A percentile compares a stretch with the other conserved stretches of the same genome.
phyloP scores from a whole-genome alignment of 2,888 invertebrate species.

The Drosophila conformis region DNA sequence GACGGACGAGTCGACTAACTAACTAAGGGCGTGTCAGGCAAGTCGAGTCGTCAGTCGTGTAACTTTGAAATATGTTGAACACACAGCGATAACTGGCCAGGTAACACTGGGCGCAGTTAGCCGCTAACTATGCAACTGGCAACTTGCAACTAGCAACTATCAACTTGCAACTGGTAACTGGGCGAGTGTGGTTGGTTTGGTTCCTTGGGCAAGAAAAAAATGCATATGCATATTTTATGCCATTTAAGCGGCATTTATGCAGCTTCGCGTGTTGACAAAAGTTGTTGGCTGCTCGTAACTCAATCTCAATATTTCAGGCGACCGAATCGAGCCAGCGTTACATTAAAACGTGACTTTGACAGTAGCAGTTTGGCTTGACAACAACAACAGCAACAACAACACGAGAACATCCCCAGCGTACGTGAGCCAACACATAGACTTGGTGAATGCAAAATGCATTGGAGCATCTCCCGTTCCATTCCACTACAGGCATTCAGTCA shows the following conservation, averaged over 20 bases:
- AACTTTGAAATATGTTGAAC: constrained; percentile 79
- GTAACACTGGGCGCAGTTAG: constrained; percentile 53
- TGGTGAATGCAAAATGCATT: constrained; percentile 58
- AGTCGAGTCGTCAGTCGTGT: constrained; percentile 76
- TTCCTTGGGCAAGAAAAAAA: constrained; percentile 45
- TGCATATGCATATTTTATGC: constrained; percentile 79
- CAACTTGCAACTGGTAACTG: constrained; percentile 42
- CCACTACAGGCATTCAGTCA: constrained; percentile 44
- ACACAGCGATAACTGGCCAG: constrained; percentile 77
- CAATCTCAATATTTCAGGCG: constrained; percentile 78
- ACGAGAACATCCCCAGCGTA: constrained; percentile 46
- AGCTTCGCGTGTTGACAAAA: constrained; percentile 79
- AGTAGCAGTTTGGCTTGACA: constrained; percentile 74
- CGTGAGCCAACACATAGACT: constrained; percentile 69
- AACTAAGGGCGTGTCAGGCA: constrained; percentile 77
- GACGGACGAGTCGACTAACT: constrained; percentile 60
- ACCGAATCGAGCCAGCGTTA: constrained; percentile 63
- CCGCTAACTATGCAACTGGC: constrained; percentile 36
- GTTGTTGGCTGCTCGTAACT: constrained; percentile 79
- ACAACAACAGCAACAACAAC: constrained; percentile 46
- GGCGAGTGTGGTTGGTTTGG: constrained; percentile 23
- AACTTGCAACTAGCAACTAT: constrained; percentile 40
- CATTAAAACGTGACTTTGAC: constrained; percentile 81
- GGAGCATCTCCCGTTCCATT: constrained; percentile 49
- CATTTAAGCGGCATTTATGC: constrained; percentile 80